These are phyloP conservation scores for Trogon melanurus DNA, from an alignment of 2,113 vertebrate genomes.

Conservation along the genomic window DNA sequence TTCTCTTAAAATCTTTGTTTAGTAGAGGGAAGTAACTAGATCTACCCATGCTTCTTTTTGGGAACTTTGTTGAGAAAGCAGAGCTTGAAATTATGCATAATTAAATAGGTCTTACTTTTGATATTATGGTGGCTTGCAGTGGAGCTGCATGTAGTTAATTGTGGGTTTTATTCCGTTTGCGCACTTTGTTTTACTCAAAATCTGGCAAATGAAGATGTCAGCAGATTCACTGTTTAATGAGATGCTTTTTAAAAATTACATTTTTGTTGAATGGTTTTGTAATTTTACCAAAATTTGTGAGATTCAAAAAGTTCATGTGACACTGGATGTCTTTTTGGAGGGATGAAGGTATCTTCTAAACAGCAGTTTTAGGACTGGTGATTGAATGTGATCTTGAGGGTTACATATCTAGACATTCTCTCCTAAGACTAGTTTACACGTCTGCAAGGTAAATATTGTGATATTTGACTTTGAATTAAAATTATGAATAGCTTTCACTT, in stretches of 20 bases:
- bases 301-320: neutral
- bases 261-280: neutral
- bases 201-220: neutral
- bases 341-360: neutral
- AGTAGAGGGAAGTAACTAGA: neutral
- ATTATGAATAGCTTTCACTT: neutral
- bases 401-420: neutral
- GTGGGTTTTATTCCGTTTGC: neutral
- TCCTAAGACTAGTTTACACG: neutral
- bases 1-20: neutral
- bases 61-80: neutral
- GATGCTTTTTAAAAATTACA: neutral
- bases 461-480: neutral
- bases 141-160: neutral
- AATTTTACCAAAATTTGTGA: neutral
- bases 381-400: neutral
- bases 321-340: neutral
- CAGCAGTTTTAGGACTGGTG: neutral
- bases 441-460: neutral
- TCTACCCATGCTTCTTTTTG: neutral
- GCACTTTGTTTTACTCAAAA: neutral
- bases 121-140: fast-evolving
- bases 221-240: neutral
- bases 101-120: neutral
- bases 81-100: neutral